Base-by-base conservation (phyloP, 2,113 vertebrate species). In the Leptobrachium ailaonicum region DNA sequence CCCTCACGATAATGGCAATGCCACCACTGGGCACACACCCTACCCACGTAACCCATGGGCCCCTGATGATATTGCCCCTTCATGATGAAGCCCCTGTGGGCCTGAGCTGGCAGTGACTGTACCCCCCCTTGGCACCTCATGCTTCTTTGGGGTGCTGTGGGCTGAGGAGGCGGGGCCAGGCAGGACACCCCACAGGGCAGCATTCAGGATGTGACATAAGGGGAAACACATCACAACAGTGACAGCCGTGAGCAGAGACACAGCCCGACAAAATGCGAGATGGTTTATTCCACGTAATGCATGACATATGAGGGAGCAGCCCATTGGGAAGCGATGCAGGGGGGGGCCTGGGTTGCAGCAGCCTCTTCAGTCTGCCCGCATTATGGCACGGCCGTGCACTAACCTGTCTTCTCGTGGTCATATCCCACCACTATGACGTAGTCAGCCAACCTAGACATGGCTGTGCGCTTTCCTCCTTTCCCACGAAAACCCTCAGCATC, bases 391-490 rank as follows among this genome's bases (percentile, higher is more conserved):
- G 88, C 90, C 82, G 71, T 79, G 81, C 85, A 79, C 84, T 93
- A 92, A 97, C 96, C 96, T 84, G 95, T 89, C 92, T 98, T 97
- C 84, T 96, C 96, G 41, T 94, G 94, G 85, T 97, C 96, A 86
- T 96, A 97, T 91, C 96, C 97, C 86, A 98, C 97, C 84, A 98
- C 94, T 82, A 94, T 94, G 85, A 98, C 97, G 87, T 98, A 98
- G 88, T 98, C 97, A 54, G 95, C 96, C 91, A 98, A 90, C 90
- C 96, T 93, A 58, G 96, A 95, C 96, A 98, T 98, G 90, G 92
- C 93, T 93, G 87, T 85, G 88, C 69, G 82, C 82, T 82, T 68
- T 83, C 83, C 82, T 83, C 82, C 80, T 43, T 83, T 86, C 86
- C 86, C 86, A 84, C 90, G 87, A 87, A 86, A 92, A 89, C 88